Base-by-base conservation (phyloP, 2,888 invertebrate species). In the Ophion costatus region DNA sequence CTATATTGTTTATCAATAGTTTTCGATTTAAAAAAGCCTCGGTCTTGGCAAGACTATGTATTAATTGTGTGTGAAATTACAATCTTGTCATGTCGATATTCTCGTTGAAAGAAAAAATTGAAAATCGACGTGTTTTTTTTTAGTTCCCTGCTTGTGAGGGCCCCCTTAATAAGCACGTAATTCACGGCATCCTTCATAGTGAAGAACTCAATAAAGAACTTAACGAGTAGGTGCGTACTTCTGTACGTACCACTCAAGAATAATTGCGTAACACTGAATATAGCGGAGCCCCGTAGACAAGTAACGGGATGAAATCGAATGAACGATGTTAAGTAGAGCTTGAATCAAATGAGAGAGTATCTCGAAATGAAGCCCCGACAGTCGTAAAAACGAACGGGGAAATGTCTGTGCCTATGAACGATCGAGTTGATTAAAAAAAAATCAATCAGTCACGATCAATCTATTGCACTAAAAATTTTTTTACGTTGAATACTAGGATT, bases 291-390 rank as follows among this genome's bases (percentile, higher is more conserved):
- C 17, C 11, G 51, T 51, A 51, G 51, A 51, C 51, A 51, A 51
- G 51, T 51, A 51, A 51, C 51, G 51, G 51, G 51, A 51, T 51
- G 51, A 51, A 51, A 51, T 51, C 51, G 51, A 51, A 51, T 51
- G 51, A 14, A 51, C 17, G 51, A 51, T 17, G 51, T 51, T 51
- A 51, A 51, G 51, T 51, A 51, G 51, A 51, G 51, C 51, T 51
- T 51, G 17, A 51, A 11, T 51, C 51, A 51, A 51, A 51, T 17
- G 51, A 51, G 14, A 51, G 51, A 51, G 51, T 51, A 17, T 14
- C 14, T 14, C 51, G 51, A 17, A 51, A 51, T 51, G 11, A 14
- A 5, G 17, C 17, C 5, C 17, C 14, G 17, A 17, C 51, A 51
- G 51, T 17, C 51, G 17, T 51, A 7, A 38, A 38, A 38, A 17